Conservation (phyloP, 2,888 invertebrate genomes). For the Allacma fusca region DNA sequence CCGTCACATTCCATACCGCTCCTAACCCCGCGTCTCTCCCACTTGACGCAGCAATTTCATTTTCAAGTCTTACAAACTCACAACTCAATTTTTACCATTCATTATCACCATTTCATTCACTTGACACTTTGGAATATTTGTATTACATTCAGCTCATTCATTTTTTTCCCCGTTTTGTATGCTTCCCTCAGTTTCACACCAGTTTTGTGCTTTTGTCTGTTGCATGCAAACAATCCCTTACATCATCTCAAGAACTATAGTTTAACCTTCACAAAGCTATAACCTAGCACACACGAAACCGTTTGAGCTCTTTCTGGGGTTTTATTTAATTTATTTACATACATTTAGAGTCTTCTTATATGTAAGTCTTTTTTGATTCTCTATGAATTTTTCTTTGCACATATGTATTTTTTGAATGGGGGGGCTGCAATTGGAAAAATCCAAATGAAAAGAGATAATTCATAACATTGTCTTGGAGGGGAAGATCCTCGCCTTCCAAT, state of each 20-base stretch:
- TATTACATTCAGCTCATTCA: background rate
- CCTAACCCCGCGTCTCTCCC: background rate
- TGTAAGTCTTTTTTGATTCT: too few relatives aligned
- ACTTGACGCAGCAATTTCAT: background rate
- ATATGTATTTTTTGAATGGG: too few relatives aligned
- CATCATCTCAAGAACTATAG: too few relatives aligned
- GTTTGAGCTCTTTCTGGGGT: too few relatives aligned
- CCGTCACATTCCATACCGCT: background rate
- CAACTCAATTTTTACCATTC: constrained; percentile 19
- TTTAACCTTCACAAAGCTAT: too few relatives aligned
- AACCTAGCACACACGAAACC: too few relatives aligned
- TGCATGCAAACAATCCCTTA: background rate
- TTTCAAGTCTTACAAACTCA: background rate
- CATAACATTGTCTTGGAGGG: background rate
- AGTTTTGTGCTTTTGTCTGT: background rate
- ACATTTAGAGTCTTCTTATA: too few relatives aligned
- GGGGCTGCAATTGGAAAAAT: background rate
- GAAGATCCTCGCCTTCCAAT: background rate
- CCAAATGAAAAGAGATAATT: constrained; percentile 11
- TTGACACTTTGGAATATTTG: background rate
- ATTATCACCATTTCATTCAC: constrained; percentile 19
- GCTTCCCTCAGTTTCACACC: background rate
- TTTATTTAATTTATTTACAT: too few relatives aligned
- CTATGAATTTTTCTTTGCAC: too few relatives aligned
- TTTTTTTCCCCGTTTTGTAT: background rate